Evolutionary conservation across 2,113 vertebrate genomes (phyloP), one percentile per base, ranked within the genome.

Genomic region (Pseudorectes ferrugineus): DNA sequence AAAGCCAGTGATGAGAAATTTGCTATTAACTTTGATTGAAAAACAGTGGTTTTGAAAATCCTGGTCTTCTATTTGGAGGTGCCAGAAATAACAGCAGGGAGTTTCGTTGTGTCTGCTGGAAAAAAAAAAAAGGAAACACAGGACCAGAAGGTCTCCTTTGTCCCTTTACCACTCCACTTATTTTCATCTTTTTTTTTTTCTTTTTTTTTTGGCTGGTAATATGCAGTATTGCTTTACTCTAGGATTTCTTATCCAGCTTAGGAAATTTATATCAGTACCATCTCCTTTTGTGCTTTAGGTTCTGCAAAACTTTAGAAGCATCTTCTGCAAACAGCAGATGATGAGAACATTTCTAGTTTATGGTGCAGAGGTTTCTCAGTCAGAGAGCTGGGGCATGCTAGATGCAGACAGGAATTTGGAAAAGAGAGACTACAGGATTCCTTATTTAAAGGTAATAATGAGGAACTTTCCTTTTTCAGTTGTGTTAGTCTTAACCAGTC

Each of bases 301-400:
- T 68, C 97, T 91, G 63, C 93, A 81, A 73, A 97, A 98, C 90
- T 98, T 98, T 88, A 97, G 83, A 92, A 94, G 36, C 9, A 71
- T 98, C 74, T 99, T 99, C 95, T 88, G 12, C 75, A 96, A 96
- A 36, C 97, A 98, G 42, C 97, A 98, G 77, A 95, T 26, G 13
- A 98, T 98, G 97, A 98, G 93, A 84, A 98, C 49, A 0, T 98
- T 98, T 96, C 97, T 94, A 52, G 90, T 96, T 87, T 98, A 98
- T n/a, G 95, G 96, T 9, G 11, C 95, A 26, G 87, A 92, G 5
- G 81, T 95, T 46, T 95, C 96, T 52, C 52, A 46, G 55, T 92
- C 57, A 13, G 94, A 97, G 52, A 97, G 86, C 43, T 95, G 94
- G 93, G 94, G 89, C 54, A 78, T 96, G 74, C 93, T 87, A 90